These are phyloP conservation scores for Cavia aperea DNA, from an alignment of 2,113 vertebrate species.

Conservation along the genomic window DNA sequence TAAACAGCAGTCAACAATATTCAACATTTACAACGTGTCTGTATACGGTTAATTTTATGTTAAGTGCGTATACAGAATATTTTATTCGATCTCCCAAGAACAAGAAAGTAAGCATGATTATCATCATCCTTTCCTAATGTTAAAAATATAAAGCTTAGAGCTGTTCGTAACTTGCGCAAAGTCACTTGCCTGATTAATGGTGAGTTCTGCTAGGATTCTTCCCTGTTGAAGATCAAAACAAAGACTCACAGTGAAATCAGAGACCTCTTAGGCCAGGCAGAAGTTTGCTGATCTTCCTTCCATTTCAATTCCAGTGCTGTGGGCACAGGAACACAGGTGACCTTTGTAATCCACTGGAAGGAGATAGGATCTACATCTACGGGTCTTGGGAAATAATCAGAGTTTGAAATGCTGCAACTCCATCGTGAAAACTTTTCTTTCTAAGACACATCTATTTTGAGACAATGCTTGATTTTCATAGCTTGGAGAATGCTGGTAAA, in stretches of 20 bases:
- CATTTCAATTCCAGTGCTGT: too few relatives aligned
- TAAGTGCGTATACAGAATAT: background rate
- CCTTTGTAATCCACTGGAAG: background rate
- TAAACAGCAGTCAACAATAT: background rate
- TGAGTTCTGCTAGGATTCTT: background rate
- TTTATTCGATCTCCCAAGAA: background rate
- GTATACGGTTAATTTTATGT: background rate
- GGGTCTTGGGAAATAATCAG: background rate
- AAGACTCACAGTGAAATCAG: background rate
- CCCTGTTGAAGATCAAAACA: background rate
- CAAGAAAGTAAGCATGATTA: background rate
- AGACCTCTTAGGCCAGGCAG: background rate
- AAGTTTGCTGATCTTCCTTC: background rate
- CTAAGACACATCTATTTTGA: background rate
- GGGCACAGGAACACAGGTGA: background rate
- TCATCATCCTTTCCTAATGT: background rate
- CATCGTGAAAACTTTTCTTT: conserved; percentile 14
- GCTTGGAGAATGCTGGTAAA: background rate
- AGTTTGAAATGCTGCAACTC: background rate
- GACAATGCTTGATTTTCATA: background rate
- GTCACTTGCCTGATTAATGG: background rate
- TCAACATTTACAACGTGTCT: background rate
- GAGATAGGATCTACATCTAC: background rate
- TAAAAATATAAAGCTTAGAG: background rate
- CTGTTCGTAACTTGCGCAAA: background rate